These are phyloP conservation scores for Dipodomys merriami DNA, from an alignment of 2,113 vertebrate genomes.

Conservation along the genomic window DNA sequence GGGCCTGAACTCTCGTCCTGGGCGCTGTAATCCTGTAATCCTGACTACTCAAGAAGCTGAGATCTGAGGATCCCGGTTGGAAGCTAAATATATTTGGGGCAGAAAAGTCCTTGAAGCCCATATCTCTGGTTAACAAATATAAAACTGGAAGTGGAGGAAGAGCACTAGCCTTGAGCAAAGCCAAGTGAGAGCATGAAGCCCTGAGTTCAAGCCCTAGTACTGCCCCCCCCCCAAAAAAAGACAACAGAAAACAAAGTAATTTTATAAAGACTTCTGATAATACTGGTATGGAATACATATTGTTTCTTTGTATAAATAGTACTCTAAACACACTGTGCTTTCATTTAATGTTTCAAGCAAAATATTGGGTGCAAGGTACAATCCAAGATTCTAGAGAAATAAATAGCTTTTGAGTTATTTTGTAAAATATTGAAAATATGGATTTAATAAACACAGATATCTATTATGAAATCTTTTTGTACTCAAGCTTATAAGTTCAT, in stretches of 20 bases:
- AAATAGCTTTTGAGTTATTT: neutral
- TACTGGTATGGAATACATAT: neutral
- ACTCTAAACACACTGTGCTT: neutral
- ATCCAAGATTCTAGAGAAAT: neutral
- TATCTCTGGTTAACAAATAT: no score
- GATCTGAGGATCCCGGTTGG: no score
- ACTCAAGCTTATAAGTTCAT: conserved; percentile 10
- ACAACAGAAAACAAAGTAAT: neutral
- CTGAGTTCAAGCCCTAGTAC: no score
- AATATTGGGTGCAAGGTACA: neutral
- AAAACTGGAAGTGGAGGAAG: no score
- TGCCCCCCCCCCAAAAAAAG: no score
- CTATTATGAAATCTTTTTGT: conserved; percentile 46
- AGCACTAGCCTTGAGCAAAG: no score
- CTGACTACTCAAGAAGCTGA: no score
- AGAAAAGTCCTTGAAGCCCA: no score
- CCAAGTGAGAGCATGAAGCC: no score
- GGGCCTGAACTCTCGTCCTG: no score
- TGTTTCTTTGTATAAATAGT: conserved; percentile 33
- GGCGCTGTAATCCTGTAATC: no score
- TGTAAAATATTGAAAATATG: conserved; percentile 28
- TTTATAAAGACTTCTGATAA: conserved; percentile 11
- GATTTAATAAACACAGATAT: conserved; percentile 30
- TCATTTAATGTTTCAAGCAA: conserved; percentile 12
- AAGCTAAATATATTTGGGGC: no score